A percentile compares a stretch with the other conserved stretches of the same genome.
These are phyloP conservation scores for Eristalis tenax DNA, from an alignment of 2,888 invertebrate genomes.

Conservation along the genomic window DNA sequence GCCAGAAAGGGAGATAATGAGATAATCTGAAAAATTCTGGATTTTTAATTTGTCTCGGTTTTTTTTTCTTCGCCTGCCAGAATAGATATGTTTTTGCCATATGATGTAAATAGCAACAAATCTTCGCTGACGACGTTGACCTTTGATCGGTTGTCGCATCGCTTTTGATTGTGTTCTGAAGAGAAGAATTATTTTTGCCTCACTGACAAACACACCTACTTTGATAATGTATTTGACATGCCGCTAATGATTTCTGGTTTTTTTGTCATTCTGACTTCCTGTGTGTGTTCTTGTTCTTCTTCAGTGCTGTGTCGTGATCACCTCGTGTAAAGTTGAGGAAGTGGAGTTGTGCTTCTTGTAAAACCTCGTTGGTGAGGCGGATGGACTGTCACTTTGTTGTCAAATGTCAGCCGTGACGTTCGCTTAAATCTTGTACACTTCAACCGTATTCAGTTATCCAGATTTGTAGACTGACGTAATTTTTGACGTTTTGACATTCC, in stretches of 20 bases:
- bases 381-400: constrained; percentile 3
- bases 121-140: constrained; percentile 11
- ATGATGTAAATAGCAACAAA: constrained; percentile 27
- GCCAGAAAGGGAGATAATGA: constrained; percentile 26
- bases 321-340: constrained; percentile 22
- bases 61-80: neutral
- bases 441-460: no score
- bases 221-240: constrained; percentile 34
- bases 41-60: constrained; percentile 13
- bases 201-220: constrained; percentile 24
- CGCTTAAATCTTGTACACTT: no score
- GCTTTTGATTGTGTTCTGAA: neutral
- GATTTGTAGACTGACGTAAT: no score
- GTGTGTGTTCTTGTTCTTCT: neutral
- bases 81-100: constrained; percentile 20
- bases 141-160: constrained; percentile 19
- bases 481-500: no score
- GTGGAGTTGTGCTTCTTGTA: neutral
- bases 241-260: constrained; percentile 27
- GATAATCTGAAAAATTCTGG: constrained; percentile 39
- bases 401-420: neutral
- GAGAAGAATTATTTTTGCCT: constrained; percentile 12
- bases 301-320: constrained; percentile 8
- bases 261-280: neutral
- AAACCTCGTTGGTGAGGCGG: neutral